phyloP scores from a whole-genome alignment of 2,888 invertebrate genomes.

The Caenorhabditis sp. region DNA sequence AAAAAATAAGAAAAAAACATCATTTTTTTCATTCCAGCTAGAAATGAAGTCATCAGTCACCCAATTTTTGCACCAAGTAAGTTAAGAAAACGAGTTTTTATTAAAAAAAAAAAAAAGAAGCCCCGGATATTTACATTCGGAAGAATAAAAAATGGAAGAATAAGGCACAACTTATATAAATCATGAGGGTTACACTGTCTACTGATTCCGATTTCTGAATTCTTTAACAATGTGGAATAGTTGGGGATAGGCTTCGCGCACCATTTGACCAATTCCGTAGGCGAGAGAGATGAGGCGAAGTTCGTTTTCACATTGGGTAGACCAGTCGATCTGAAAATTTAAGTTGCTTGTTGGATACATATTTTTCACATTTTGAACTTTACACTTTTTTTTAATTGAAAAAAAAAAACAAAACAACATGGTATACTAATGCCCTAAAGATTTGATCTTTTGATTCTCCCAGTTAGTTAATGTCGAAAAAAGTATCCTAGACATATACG shows the following conservation, averaged over 20 bases:
- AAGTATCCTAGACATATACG: too few species aligned
- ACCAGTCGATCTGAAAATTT: slow-evolving; percentile 64
- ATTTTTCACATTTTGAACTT: too few species aligned
- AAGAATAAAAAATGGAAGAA: not conserved
- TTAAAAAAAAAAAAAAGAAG: not conserved
- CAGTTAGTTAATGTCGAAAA: too few species aligned
- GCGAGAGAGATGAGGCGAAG: slow-evolving; percentile 62
- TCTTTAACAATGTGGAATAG: slow-evolving; percentile 66
- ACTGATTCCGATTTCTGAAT: slow-evolving; percentile 39
- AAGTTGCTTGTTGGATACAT: too few species aligned
- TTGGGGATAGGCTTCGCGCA: slow-evolving; percentile 65
- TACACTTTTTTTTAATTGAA: too few species aligned
- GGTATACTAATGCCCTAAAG: too few species aligned
- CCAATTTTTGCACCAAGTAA: slow-evolving; percentile 46
- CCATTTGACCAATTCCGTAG: slow-evolving; percentile 65
- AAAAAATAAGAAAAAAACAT: not conserved
- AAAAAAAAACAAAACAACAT: too few species aligned
- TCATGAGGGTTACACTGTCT: not conserved
- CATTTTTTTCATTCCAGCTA: not conserved
- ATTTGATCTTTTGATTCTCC: too few species aligned
- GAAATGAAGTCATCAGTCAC: slow-evolving; percentile 47
- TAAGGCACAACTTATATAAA: not conserved
- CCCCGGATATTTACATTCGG: not conserved
- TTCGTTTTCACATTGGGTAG: slow-evolving; percentile 58
- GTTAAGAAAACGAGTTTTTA: slow-evolving; percentile 8